Percentiles rank a stretch among this genome's conserved stretches.
These are phyloP conservation scores for Labia minor DNA, from an alignment of 2,888 invertebrate species.

Conservation along the genomic window DNA sequence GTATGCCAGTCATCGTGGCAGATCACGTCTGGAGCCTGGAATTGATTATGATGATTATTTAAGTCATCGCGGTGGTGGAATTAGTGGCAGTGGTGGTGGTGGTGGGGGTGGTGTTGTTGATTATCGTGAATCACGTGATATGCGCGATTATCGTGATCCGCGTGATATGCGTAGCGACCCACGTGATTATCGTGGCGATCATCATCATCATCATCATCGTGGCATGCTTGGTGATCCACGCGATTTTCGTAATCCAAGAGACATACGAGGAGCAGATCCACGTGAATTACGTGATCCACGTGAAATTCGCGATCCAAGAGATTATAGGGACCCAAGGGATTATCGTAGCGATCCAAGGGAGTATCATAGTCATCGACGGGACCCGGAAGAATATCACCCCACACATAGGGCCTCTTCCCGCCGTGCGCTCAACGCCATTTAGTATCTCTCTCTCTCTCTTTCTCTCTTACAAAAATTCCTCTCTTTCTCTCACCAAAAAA, in stretches of 20 bases:
- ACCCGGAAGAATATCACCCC: constrained; percentile 38
- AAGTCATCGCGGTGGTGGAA: constrained; percentile 32
- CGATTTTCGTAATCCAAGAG: constrained; percentile 33
- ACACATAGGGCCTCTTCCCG: constrained; percentile 48
- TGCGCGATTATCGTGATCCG: not conserved
- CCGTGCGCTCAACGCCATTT: constrained; percentile 63
- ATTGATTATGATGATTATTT: constrained; percentile 45
- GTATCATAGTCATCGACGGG: constrained; percentile 39
- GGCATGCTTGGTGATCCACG: constrained; percentile 30
- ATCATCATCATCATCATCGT: constrained; percentile 31
- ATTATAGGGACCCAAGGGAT: constrained; percentile 22
- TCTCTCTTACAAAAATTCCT: not conserved
- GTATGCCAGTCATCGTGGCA: constrained; percentile 24
- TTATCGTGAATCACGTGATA: not conserved
- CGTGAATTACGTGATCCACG: constrained; percentile 26
- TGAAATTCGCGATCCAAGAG: constrained; percentile 23
- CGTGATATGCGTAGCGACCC: not conserved
- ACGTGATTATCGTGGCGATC: constrained; percentile 25
- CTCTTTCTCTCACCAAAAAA: not conserved
- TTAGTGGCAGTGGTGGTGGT: not conserved
- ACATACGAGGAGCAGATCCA: constrained; percentile 32
- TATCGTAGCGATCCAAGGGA: constrained; percentile 29
- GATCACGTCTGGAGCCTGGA: constrained; percentile 41
- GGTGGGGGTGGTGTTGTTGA: constrained; percentile 24
- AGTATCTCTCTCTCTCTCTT: constrained; percentile 34